Percentiles rank a stretch among this genome's conserved stretches.
These are phyloP conservation scores for Gymnoscopelus microlampas DNA, from an alignment of 2,797 vertebrate species.

Conservation along the genomic window DNA sequence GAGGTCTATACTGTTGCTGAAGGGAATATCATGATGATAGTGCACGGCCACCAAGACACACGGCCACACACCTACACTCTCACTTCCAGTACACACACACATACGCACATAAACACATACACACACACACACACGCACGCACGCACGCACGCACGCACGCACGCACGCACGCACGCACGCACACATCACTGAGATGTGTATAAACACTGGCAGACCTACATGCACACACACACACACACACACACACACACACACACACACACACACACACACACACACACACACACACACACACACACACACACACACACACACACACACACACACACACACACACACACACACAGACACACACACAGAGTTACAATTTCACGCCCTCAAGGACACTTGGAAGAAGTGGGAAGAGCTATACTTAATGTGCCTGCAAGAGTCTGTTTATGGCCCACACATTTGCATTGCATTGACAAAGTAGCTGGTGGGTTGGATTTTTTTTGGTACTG, in stretches of 20 bases:
- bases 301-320: not conserved
- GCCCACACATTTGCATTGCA: conserved; percentile 25
- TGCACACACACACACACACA: not conserved
- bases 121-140: not conserved
- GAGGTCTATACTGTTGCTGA: conserved; percentile 47
- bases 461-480: conserved; percentile 20
- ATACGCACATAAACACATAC: too few species aligned
- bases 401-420: conserved; percentile 21
- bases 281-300: conserved; percentile 1
- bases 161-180: too few species aligned
- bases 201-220: not conserved
- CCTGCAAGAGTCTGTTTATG: conserved; percentile 42
- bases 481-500: not conserved
- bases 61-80: too few species aligned
- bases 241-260: not conserved
- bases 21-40: conserved; percentile 4
- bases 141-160: not conserved
- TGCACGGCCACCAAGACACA: not conserved
- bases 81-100: too few species aligned
- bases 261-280: not conserved
- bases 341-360: conserved; percentile 27
- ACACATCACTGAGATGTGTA: too few species aligned
- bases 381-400: conserved; percentile 38
- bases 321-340: conserved; percentile 30
- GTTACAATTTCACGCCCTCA: conserved; percentile 45